phyloP scores from a whole-genome alignment of 2,888 invertebrate species.

The Polyommatus icarus region DNA sequence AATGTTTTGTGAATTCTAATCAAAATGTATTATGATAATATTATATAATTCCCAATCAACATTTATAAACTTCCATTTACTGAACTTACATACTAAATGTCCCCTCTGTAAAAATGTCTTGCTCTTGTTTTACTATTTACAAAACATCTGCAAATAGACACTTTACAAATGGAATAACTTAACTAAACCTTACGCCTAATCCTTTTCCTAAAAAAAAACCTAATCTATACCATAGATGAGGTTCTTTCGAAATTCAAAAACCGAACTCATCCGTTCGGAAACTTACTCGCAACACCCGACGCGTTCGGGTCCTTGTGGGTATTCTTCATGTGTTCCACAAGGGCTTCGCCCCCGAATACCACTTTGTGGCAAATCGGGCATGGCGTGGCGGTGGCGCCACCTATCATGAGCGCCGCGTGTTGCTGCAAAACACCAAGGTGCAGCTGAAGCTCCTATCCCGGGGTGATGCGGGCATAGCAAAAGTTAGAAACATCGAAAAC shows the following conservation, averaged over 20 bases:
- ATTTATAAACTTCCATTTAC: constrained; percentile 70
- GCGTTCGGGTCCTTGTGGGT: constrained; percentile 96
- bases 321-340: constrained; percentile 98
- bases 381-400: constrained; percentile 94
- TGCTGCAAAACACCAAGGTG: constrained; percentile 97
- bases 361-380: constrained; percentile 97
- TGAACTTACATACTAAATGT: constrained; percentile 66
- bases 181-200: constrained; percentile 38
- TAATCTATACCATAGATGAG: constrained; percentile 47
- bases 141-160: constrained; percentile 30
- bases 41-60: neutral
- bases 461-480: constrained; percentile 71
- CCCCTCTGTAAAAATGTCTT: constrained; percentile 56
- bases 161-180: constrained; percentile 41
- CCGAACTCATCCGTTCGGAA: constrained; percentile 50
- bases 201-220: constrained; percentile 45
- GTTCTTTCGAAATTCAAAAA: constrained; percentile 42
- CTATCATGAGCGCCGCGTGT: constrained; percentile 94
- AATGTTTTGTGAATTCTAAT: constrained; percentile 32
- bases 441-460: constrained; percentile 90
- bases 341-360: constrained; percentile 94
- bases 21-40: neutral
- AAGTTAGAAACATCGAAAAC: constrained; percentile 65
- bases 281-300: constrained; percentile 94
- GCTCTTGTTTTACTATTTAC: constrained; percentile 33